Evolutionary conservation across 1,140 invertebrate genomes (phyloP), one percentile per base, ranked within the genome.

Genomic region (Sycophila sp.): DNA sequence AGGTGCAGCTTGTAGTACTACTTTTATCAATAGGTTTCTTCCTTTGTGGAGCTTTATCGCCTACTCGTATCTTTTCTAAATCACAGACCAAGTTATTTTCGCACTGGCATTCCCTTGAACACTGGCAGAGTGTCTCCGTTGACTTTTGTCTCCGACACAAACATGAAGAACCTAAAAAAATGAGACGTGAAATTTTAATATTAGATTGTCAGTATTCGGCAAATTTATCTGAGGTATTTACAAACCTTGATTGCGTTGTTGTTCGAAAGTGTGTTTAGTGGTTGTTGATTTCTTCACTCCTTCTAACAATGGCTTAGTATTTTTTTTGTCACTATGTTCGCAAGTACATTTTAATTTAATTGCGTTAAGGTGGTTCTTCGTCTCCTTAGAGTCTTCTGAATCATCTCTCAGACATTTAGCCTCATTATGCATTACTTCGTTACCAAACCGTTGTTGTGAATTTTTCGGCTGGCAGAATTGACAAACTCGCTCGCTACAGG

Each of bases 331-430:
- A 38, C 51, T 47, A n/a, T 45, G 63, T 10, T 74, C 49, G 49
- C 75, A 80, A 0, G 17, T 58, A 22, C 74, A 74, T 19, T 75
- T 81, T 11, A 77, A 75, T 53, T 83, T 85, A 0, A 73, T 80
- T 4, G 79, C 78, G 55, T 85, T 86, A 53, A 84, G 55, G 24
- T 83, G 79, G 75, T 86, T 85, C 26, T 85, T 85, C 1, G 78
- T 65, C 30, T 85, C 83, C 69, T 86, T 86, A 28, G 64, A 19
- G n/a, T 62, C 36, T 15, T 75, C 72, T n/a, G 68, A 36, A 15
- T 60, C 55, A 24, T 73, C 69, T 19, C 59, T 69, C 4, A 38
- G 1, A 59, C 49, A 74, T 26, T 51, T 58, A 28, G 13, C 26
- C 2, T 70, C n/a, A 22, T 19, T 47, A 2, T 40, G 40, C 10